phyloP scores from a whole-genome alignment of 2,113 vertebrate genomes.

The Megaleporinus macrocephalus region DNA sequence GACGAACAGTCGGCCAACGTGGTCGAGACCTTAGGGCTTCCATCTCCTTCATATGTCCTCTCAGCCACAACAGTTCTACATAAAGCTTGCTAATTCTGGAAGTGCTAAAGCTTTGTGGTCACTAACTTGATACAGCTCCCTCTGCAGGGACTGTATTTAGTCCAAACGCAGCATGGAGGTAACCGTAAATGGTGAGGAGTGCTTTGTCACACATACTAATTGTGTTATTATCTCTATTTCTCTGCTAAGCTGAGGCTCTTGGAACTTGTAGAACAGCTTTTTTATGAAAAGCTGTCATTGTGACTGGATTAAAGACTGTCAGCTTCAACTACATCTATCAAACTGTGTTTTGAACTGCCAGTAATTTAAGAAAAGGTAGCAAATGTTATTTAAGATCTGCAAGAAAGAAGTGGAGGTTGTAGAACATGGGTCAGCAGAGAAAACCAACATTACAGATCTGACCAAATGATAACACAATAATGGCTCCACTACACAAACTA shows the following conservation, averaged over 20 bases:
- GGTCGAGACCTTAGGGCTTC: constrained; percentile 43
- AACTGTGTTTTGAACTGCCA: background rate
- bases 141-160: background rate
- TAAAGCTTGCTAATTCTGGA: background rate
- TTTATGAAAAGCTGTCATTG: background rate
- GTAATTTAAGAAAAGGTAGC: background rate
- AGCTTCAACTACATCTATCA: background rate
- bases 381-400: constrained; percentile 11
- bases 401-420: constrained; percentile 14
- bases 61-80: constrained; percentile 45
- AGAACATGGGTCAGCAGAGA: background rate
- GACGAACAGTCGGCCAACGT: constrained; percentile 38
- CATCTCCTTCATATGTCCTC: constrained; percentile 39
- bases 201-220: background rate
- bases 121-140: background rate
- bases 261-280: background rate
- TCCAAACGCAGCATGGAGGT: background rate
- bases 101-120: background rate
- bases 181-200: background rate
- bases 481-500: background rate
- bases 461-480: background rate
- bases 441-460: background rate
- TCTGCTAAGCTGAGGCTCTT: background rate
- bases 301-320: no score
- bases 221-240: background rate